Conservation (phyloP, 2,888 invertebrate species). For the Xestoiulus laeticollis region DNA sequence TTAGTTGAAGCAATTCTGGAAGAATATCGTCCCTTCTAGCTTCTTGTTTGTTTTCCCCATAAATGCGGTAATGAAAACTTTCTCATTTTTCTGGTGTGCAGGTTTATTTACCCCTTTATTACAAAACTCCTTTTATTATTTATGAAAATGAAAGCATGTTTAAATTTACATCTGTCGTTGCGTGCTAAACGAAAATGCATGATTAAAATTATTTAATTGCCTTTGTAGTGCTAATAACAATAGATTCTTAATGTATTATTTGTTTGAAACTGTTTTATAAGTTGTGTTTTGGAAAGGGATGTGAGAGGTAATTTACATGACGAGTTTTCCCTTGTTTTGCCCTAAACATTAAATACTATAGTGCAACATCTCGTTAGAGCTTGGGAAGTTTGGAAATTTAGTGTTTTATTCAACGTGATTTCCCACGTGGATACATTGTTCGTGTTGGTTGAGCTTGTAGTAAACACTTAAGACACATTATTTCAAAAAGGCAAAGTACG, state of each 20-base stretch:
- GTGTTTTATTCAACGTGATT: background rate
- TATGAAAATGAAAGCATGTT: too few relatives aligned
- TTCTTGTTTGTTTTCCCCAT: slow-evolving; percentile 7
- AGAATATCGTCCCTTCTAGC: slow-evolving; percentile 28
- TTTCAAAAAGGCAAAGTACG: background rate
- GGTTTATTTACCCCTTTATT: background rate
- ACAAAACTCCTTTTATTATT: background rate
- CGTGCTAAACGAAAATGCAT: background rate
- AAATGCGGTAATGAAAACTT: slow-evolving; percentile 22
- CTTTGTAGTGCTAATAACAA: background rate
- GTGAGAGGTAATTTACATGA: background rate
- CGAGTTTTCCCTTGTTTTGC: background rate
- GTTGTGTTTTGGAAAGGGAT: background rate
- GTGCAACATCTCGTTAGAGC: background rate
- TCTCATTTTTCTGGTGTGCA: background rate
- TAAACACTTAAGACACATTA: background rate
- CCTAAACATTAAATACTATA: background rate
- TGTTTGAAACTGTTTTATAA: background rate
- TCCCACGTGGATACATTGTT: background rate
- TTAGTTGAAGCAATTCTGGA: slow-evolving; percentile 8
- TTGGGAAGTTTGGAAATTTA: background rate
- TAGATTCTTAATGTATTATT: too few relatives aligned
- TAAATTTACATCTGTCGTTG: too few relatives aligned
- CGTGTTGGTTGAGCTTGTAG: background rate
- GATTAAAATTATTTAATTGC: background rate